phyloP scores from a whole-genome alignment of 2,888 invertebrate species.

The Elmis aenea region DNA sequence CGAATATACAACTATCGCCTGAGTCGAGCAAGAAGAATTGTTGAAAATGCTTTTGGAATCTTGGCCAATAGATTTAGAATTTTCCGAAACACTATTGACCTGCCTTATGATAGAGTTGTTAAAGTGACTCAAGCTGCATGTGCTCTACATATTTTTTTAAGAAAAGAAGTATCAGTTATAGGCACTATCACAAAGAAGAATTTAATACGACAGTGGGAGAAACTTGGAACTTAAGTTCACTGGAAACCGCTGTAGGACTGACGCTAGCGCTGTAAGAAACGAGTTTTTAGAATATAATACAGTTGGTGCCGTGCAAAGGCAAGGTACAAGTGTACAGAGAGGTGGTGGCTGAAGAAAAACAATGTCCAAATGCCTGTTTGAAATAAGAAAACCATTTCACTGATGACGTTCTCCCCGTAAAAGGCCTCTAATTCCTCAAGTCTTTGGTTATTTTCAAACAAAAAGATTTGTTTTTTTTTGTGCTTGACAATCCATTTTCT shows the following conservation, averaged over 20 bases:
- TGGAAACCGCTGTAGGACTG: neutral
- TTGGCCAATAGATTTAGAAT: constrained; percentile 28
- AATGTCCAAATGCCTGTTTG: no score
- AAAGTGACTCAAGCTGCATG: neutral
- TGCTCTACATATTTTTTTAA: neutral
- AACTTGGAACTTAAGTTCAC: neutral
- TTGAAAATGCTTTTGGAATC: constrained; percentile 30
- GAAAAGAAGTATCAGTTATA: neutral
- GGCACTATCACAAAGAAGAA: neutral
- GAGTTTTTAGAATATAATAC: neutral
- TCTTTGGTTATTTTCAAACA: no score
- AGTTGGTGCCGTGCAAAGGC: neutral
- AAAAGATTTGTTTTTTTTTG: no score
- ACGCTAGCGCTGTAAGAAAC: neutral
- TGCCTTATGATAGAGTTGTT: neutral
- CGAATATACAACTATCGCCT: constrained; percentile 20
- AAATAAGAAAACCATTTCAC: no score
- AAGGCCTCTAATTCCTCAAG: no score
- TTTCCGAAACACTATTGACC: constrained; percentile 16
- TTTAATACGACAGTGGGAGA: neutral
- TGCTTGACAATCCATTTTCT: no score
- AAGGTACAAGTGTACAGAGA: neutral
- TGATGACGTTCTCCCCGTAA: no score
- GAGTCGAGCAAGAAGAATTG: constrained; percentile 22
- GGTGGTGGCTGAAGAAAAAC: neutral